Evolutionary conservation across 2,113 vertebrate genomes (phyloP).

Genomic region (Dissostichus mawsoni): DNA sequence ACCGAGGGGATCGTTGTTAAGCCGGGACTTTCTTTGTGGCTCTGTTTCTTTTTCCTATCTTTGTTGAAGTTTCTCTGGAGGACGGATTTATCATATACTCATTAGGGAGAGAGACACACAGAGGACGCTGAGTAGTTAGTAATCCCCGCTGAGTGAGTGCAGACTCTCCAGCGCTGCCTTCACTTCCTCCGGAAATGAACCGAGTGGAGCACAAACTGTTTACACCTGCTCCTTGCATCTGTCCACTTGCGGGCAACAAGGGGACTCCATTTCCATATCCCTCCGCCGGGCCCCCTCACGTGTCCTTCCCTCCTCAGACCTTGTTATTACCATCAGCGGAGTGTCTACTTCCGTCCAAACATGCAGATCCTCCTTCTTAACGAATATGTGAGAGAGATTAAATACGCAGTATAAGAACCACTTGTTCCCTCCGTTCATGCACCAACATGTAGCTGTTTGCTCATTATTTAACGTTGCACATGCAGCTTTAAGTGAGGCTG

Average conservation of each 20-base stretch:
- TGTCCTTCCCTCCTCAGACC: conserved; percentile 12
- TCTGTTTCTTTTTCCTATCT: conserved; percentile 43
- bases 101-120: conserved; percentile 52
- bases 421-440: conserved; percentile 44
- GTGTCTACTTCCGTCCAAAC: conserved; percentile 37
- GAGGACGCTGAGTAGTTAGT: conserved; percentile 47
- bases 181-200: conserved; percentile 21
- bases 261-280: conserved; percentile 34
- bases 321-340: conserved; percentile 45
- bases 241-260: conserved; percentile 22
- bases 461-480: conserved; percentile 59
- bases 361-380: conserved; percentile 44
- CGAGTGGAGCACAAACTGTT: conserved; percentile 35
- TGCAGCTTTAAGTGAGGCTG: conserved; percentile 11
- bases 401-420: conserved; percentile 54
- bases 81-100: conserved; percentile 66
- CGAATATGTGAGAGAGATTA: conserved; percentile 65
- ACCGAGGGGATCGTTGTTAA: conserved; percentile 51
- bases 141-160: conserved; percentile 43
- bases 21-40: conserved; percentile 19
- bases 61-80: conserved; percentile 59
- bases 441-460: conserved; percentile 38
- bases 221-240: conserved; percentile 53
- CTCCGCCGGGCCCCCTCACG: conserved; percentile 1
- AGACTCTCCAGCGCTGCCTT: conserved; percentile 35